These are phyloP conservation scores for Hepsetus odoe DNA, from an alignment of 2,113 vertebrate genomes.

Conservation along the genomic window DNA sequence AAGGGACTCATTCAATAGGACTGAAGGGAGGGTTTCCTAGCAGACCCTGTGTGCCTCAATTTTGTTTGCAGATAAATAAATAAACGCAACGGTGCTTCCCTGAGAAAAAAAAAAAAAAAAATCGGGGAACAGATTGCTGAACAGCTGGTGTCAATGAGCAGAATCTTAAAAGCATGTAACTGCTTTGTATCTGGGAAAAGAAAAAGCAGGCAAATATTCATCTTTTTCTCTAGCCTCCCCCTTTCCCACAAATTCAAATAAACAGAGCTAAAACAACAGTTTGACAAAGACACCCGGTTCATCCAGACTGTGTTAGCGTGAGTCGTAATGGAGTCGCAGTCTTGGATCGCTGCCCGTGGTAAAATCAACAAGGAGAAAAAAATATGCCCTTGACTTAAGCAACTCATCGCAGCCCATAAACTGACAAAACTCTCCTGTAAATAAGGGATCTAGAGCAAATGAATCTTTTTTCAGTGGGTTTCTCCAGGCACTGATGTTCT, in stretches of 20 bases:
- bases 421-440: neutral
- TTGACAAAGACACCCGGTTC: neutral
- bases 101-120: no score
- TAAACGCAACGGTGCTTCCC: constrained; percentile 26
- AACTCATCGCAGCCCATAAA: neutral
- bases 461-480: constrained; percentile 3
- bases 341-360: constrained; percentile 9
- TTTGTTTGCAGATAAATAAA: constrained; percentile 48
- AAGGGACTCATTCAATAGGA: constrained; percentile 29
- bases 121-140: constrained; percentile 60
- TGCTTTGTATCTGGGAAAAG: constrained; percentile 36
- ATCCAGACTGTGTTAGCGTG: neutral
- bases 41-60: constrained; percentile 37
- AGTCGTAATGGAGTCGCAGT: neutral
- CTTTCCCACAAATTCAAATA: constrained; percentile 19
- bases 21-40: constrained; percentile 28
- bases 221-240: constrained; percentile 13
- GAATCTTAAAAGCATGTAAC: constrained; percentile 53
- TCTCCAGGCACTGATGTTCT: constrained; percentile 16
- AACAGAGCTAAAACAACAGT: neutral
- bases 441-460: constrained; percentile 1
- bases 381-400: neutral
- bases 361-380: constrained; percentile 1
- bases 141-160: constrained; percentile 54
- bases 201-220: constrained; percentile 42